Conservation (phyloP, 2,113 vertebrate species). For the Carassius carassius region DNA sequence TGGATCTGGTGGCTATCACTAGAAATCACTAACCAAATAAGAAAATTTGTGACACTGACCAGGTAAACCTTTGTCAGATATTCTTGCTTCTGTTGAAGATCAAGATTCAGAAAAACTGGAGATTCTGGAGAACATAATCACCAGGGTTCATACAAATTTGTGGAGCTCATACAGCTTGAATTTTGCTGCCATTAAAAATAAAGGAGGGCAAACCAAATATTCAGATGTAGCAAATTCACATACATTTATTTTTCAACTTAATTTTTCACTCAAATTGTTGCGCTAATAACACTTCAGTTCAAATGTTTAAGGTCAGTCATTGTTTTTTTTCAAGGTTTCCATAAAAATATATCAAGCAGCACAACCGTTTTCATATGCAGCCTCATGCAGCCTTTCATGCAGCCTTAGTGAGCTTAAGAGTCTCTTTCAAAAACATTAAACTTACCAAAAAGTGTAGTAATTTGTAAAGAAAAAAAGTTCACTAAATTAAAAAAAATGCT, state of each 20-base stretch:
- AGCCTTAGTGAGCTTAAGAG: background rate
- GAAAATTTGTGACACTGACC: background rate
- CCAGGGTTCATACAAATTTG: background rate
- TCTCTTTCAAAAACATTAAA: background rate
- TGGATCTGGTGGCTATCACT: too few species aligned
- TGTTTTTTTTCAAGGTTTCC: background rate
- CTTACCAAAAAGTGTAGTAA: background rate
- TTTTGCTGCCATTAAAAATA: background rate
- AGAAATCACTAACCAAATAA: background rate
- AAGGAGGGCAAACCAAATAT: background rate
- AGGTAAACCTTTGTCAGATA: background rate
- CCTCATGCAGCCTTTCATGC: background rate
- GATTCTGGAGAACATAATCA: background rate
- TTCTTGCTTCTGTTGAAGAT: background rate
- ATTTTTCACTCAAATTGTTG: background rate
- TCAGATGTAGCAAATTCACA: too few species aligned
- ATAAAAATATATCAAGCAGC: background rate
- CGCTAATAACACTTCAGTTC: background rate
- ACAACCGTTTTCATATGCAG: background rate
- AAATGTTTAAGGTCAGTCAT: background rate
- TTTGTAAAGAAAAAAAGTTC: background rate
- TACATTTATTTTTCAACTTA: too few species aligned
- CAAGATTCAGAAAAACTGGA: too few species aligned
- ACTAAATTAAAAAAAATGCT: background rate
- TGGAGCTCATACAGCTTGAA: background rate